A percentile compares a stretch with the other conserved stretches of the same genome.
phyloP scores from a whole-genome alignment of 2,888 invertebrate genomes.

The Acrocyrtus sp. region DNA sequence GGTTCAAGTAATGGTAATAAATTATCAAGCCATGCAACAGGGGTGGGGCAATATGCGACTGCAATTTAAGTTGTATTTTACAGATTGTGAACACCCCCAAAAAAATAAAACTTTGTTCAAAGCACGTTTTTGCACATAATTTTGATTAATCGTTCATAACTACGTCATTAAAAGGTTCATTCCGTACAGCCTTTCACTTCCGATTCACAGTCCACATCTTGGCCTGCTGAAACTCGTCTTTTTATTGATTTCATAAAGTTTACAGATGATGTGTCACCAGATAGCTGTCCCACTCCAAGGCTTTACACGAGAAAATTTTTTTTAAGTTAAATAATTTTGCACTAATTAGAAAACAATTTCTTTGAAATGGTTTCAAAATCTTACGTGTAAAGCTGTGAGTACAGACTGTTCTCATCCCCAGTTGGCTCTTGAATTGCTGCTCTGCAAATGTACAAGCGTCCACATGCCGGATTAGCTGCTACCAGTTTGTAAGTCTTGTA shows the following conservation, averaged over 20 bases:
- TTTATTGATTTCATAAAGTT: constrained; percentile 59
- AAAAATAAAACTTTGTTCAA: too few species aligned
- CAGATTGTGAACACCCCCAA: too few species aligned
- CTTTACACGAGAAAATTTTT: constrained; percentile 35
- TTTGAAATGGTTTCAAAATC: constrained; percentile 1
- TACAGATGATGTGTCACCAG: constrained; percentile 52
- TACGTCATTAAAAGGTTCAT: too few species aligned
- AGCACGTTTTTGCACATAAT: too few species aligned
- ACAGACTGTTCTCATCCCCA: constrained; percentile 48
- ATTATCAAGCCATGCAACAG: too few species aligned
- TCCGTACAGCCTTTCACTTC: constrained; percentile 49
- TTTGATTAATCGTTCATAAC: too few species aligned
- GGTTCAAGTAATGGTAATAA: too few species aligned
- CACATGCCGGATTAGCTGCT: constrained; percentile 58
- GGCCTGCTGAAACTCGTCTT: constrained; percentile 54
- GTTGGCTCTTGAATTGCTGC: constrained; percentile 57
- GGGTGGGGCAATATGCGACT: too few species aligned
- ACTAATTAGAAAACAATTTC: not conserved
- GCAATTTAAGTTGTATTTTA: too few species aligned
- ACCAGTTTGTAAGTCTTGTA: constrained; percentile 60
- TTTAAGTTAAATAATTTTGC: constrained; percentile 2
- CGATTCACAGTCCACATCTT: constrained; percentile 61
- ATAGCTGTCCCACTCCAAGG: constrained; percentile 59
- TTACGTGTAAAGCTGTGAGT: constrained; percentile 62
- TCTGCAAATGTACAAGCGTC: constrained; percentile 60